phyloP scores from a whole-genome alignment of 2,888 invertebrate species.

The Timema cristinae region DNA sequence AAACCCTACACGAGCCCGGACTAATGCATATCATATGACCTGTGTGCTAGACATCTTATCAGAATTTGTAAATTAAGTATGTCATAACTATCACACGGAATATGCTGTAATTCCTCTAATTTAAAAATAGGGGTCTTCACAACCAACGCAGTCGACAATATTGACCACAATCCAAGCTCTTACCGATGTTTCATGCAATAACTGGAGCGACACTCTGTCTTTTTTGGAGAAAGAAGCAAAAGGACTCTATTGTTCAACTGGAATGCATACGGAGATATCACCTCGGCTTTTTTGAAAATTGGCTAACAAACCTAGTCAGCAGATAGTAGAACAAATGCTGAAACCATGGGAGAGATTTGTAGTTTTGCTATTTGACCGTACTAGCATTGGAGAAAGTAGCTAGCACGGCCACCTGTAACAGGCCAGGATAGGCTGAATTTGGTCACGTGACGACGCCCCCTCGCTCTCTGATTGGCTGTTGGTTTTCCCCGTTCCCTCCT shows the following conservation, averaged over 20 bases:
- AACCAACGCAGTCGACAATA: neutral
- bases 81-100: neutral
- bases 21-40: neutral
- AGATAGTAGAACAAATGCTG: neutral
- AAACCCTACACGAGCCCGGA: neutral
- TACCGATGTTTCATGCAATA: neutral
- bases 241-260: neutral
- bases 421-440: too few relatives aligned
- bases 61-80: neutral
- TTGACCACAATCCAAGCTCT: constrained; percentile 1
- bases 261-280: neutral
- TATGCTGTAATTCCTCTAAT: neutral
- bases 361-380: neutral
- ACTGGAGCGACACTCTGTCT: neutral
- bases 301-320: neutral
- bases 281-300: neutral
- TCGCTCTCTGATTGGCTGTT: too few relatives aligned
- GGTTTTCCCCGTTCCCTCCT: too few relatives aligned
- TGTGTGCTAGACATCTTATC: neutral
- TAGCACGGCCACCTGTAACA: too few relatives aligned
- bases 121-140: neutral
- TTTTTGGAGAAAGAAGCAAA: constrained; percentile 8
- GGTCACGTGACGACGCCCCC: too few relatives aligned
- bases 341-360: neutral
- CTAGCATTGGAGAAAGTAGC: too few relatives aligned